Percentiles rank a stretch among this genome's conserved stretches.
phyloP scores from a whole-genome alignment of 2,113 vertebrate species.

The Ovibos moschatus region DNA sequence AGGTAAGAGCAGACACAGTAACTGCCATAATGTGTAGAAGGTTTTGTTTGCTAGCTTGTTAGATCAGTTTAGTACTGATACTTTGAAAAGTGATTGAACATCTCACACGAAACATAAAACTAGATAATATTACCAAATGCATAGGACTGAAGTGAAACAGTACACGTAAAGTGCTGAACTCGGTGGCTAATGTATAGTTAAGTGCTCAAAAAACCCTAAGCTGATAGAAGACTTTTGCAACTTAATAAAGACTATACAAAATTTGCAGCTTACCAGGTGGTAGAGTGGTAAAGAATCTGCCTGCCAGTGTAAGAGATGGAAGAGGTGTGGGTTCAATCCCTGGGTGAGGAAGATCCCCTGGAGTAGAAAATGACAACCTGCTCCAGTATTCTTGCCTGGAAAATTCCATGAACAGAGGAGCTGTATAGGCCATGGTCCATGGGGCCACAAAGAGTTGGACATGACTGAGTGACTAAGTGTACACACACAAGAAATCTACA shows the following conservation, averaged over 20 bases:
- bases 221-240: not conserved
- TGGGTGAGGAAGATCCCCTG: not conserved
- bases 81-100: not conserved
- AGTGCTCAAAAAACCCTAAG: not conserved
- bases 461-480: not conserved
- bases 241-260: not conserved
- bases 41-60: not conserved
- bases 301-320: not conserved
- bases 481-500: not conserved
- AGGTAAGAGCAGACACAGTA: not conserved
- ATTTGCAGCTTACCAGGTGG: not conserved
- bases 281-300: not conserved
- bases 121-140: not conserved
- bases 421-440: not conserved
- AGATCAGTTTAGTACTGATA: not conserved
- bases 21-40: not conserved
- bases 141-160: not conserved
- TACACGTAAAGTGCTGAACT: not conserved
- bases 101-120: not conserved
- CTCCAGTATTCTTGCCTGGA: not conserved
- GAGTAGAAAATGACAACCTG: not conserved
- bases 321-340: not conserved
- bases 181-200: not conserved
- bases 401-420: not conserved
- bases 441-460: not conserved